Percentiles rank a stretch among this genome's conserved stretches.
phyloP scores from a whole-genome alignment of 2,797 vertebrate species.

The Poecile montanus region DNA sequence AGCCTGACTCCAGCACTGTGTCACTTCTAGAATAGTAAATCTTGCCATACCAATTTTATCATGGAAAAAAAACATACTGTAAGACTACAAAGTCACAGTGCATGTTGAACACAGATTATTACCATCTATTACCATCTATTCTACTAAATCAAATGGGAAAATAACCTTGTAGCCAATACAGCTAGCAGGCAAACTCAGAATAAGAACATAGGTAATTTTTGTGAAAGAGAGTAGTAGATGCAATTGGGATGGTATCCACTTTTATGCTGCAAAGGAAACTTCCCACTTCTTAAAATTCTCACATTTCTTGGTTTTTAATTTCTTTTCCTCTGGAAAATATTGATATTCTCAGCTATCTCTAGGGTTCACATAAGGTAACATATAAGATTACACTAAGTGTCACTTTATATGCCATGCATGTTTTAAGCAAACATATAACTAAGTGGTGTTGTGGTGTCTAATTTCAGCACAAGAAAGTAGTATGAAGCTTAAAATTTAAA shows the following conservation, averaged over 20 bases:
- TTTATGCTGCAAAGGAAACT: not conserved
- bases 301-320: not conserved
- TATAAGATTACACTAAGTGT: not conserved
- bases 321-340: not conserved
- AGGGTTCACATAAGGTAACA: not conserved
- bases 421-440: not conserved
- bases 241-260: not conserved
- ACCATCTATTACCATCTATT: not conserved
- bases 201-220: not conserved
- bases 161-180: not conserved
- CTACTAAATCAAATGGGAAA: not conserved
- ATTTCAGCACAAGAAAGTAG: not conserved
- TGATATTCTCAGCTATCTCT: not conserved
- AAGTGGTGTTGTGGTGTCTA: not conserved
- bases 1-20: too few relatives aligned
- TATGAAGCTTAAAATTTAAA: not conserved
- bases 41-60: not conserved
- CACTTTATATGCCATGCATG: not conserved
- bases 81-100: not conserved
- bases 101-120: not conserved
- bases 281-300: not conserved
- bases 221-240: not conserved
- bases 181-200: not conserved
- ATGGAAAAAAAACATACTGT: not conserved
- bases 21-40: not conserved